phyloP scores from a whole-genome alignment of 2,113 vertebrate species.

The Ardeotis arabs region DNA sequence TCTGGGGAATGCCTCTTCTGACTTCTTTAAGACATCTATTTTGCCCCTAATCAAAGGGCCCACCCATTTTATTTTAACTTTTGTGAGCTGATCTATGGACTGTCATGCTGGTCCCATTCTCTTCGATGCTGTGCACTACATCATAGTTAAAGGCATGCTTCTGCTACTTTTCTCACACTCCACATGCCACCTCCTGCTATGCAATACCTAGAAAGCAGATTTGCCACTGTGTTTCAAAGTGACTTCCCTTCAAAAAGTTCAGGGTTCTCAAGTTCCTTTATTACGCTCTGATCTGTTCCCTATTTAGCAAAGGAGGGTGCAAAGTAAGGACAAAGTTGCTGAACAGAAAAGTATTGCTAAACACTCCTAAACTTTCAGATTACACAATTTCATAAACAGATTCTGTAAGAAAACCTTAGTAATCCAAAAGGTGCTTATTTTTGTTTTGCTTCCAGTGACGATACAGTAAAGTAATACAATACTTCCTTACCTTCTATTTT shows the following conservation, averaged over 20 bases:
- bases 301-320: not conserved
- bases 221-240: not conserved
- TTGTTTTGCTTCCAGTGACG: not conserved
- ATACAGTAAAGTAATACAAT: not conserved
- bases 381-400: not conserved
- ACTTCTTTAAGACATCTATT: not conserved
- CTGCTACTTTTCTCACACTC: not conserved
- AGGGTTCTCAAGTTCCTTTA: not conserved
- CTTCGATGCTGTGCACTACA: not conserved
- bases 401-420: not conserved
- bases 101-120: not conserved
- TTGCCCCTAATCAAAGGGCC: not conserved
- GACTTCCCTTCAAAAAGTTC: not conserved
- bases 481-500: not conserved
- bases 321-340: not conserved
- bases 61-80: not conserved
- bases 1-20: not conserved
- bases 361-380: not conserved
- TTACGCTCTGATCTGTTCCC: not conserved
- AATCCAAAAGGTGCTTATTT: not conserved
- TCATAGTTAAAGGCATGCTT: accelerated
- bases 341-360: not conserved
- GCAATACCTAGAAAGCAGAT: not conserved
- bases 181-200: not conserved
- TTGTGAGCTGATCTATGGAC: not conserved